phyloP scores from a whole-genome alignment of 2,113 vertebrate genomes.

The Bostrychus sinensis region DNA sequence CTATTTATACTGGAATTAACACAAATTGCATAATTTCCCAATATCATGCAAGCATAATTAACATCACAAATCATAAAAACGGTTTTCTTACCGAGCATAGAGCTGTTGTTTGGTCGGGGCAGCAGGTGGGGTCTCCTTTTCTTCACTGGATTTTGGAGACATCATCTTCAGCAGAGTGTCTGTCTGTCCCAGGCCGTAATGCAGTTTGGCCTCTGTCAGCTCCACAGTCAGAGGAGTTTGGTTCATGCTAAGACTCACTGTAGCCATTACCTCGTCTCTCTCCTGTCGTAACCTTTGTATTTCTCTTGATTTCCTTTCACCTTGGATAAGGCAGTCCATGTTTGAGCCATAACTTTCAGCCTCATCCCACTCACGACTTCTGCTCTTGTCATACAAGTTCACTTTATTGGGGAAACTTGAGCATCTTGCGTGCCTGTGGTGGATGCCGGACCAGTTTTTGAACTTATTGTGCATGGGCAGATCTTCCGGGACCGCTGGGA shows the following conservation, averaged over 20 bases:
- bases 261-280: slow-evolving; percentile 85
- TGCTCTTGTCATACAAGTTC: slow-evolving; percentile 29
- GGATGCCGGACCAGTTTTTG: slow-evolving; percentile 88
- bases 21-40: too few species aligned
- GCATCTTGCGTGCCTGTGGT: slow-evolving; percentile 40
- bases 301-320: slow-evolving; percentile 71
- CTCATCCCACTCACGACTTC: slow-evolving; percentile 14
- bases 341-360: slow-evolving; percentile 38
- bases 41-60: too few species aligned
- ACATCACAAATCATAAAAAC: background rate
- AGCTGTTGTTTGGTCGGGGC: slow-evolving; percentile 79
- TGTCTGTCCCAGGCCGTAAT: slow-evolving; percentile 87
- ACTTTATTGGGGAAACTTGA: slow-evolving; percentile 13
- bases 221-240: slow-evolving; percentile 87
- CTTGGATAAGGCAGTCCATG: slow-evolving; percentile 10
- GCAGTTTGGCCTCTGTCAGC: slow-evolving; percentile 90
- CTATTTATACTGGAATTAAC: too few species aligned
- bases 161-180: slow-evolving; percentile 87
- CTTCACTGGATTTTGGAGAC: slow-evolving; percentile 77
- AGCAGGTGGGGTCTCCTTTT: slow-evolving; percentile 31
- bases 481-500: slow-evolving; percentile 67
- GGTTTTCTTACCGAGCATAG: slow-evolving; percentile 79
- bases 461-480: slow-evolving; percentile 92
- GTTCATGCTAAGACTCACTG: slow-evolving; percentile 82
- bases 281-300: slow-evolving; percentile 82